A percentile compares a stretch with the other conserved stretches of the same genome.
Conservation (phyloP, 2,797 vertebrate genomes). For the Crocodylus rhombifer region DNA sequence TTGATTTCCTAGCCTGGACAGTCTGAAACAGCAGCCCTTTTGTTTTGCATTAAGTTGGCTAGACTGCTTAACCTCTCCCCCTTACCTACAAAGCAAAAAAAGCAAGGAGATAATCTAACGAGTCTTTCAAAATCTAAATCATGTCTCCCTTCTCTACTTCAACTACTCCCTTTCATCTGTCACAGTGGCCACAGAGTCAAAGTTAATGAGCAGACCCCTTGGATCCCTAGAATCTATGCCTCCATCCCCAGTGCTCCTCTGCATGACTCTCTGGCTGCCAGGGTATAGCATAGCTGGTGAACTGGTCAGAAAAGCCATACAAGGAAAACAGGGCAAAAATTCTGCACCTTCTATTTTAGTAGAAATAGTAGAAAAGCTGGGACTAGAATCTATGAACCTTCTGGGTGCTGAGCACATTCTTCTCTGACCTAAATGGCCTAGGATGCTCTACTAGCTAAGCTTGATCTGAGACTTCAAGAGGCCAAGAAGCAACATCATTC, state of each 20-base stretch:
- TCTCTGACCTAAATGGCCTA: conserved; percentile 70
- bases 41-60: neutral
- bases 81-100: neutral
- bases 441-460: conserved; percentile 65
- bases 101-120: neutral
- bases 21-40: neutral
- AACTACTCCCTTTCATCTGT: rapidly evolving
- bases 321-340: rapidly evolving
- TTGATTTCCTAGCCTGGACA: too few relatives aligned
- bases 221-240: neutral
- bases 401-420: neutral
- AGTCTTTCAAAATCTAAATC: neutral
- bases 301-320: too few relatives aligned
- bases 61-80: neutral
- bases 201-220: rapidly evolving
- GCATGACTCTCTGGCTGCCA: neutral
- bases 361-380: neutral
- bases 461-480: neutral
- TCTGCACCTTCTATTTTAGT: neutral
- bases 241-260: rapidly evolving
- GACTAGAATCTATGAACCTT: neutral
- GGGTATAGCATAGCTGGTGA: rapidly evolving
- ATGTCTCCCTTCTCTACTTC: rapidly evolving
- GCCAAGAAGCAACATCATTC: neutral
- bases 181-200: rapidly evolving